Conservation (phyloP, 2,797 vertebrate species). For the Babyrousa celebensis region DNA sequence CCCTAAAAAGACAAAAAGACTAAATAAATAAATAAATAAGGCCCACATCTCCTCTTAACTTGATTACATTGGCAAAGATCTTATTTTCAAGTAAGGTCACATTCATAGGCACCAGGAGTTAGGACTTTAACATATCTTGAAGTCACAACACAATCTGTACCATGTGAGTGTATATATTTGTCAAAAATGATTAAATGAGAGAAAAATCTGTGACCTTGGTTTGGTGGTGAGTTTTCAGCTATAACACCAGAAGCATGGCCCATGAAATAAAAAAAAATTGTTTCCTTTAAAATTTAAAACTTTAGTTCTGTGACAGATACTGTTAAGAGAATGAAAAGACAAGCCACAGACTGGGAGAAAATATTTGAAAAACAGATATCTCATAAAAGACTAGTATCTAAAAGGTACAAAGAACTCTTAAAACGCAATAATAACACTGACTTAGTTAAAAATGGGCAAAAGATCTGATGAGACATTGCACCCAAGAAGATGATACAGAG, state of each 20-base stretch:
- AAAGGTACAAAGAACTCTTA: conserved; percentile 27
- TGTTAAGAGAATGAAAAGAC: conserved; percentile 42
- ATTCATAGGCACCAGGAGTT: background rate
- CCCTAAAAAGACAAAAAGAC: too few relatives aligned
- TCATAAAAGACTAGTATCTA: background rate
- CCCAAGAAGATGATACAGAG: background rate
- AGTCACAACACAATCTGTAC: background rate
- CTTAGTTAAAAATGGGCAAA: conserved; percentile 32
- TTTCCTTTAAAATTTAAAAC: conserved; percentile 65
- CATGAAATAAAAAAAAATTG: conserved; percentile 52
- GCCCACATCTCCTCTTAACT: background rate
- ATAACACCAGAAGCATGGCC: conserved; percentile 58
- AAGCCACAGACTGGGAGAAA: background rate
- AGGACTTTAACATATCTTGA: background rate
- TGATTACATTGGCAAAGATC: background rate
- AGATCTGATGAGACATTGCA: background rate
- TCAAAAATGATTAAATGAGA: background rate
- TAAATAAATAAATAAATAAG: background rate
- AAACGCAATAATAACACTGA: background rate
- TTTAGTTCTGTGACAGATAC: background rate
- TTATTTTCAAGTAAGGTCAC: background rate
- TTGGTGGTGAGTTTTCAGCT: conserved; percentile 52
- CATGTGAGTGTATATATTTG: background rate
- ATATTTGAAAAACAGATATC: conserved; percentile 26
- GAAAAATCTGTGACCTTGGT: conserved; percentile 6